These are phyloP conservation scores for Mobula hypostoma DNA, from an alignment of 2,113 vertebrate genomes.

Conservation along the genomic window DNA sequence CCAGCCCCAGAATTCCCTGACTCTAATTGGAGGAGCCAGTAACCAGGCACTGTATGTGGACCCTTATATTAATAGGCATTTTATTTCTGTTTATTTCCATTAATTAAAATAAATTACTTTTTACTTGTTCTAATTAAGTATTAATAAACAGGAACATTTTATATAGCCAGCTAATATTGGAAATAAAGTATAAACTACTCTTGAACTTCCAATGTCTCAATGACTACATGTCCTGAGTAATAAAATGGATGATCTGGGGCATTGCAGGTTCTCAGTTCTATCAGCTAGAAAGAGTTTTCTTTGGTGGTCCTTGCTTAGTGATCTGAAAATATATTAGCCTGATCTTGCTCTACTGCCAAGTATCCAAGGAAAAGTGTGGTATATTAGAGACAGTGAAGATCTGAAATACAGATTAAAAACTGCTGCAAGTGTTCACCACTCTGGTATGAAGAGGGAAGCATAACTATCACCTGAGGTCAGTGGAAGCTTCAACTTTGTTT, in stretches of 20 bases:
- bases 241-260: too few relatives aligned
- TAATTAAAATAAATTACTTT: not conserved
- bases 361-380: too few relatives aligned
- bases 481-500: too few relatives aligned
- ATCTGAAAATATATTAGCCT: not conserved
- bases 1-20: not conserved
- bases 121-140: not conserved
- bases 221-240: too few relatives aligned
- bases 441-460: too few relatives aligned
- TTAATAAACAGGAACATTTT: not conserved
- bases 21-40: not conserved
- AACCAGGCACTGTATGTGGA: not conserved
- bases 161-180: not conserved
- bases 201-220: not conserved
- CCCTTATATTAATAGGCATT: not conserved
- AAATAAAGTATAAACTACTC: not conserved
- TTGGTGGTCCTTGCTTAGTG: not conserved
- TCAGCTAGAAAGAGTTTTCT: not conserved
- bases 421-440: too few relatives aligned
- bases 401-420: too few relatives aligned
- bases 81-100: not conserved
- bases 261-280: not conserved
- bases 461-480: too few relatives aligned
- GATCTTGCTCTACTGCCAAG: not conserved
- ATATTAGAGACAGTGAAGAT: too few relatives aligned